phyloP scores from a whole-genome alignment of 2,888 invertebrate genomes.

The Taenaris catops region DNA sequence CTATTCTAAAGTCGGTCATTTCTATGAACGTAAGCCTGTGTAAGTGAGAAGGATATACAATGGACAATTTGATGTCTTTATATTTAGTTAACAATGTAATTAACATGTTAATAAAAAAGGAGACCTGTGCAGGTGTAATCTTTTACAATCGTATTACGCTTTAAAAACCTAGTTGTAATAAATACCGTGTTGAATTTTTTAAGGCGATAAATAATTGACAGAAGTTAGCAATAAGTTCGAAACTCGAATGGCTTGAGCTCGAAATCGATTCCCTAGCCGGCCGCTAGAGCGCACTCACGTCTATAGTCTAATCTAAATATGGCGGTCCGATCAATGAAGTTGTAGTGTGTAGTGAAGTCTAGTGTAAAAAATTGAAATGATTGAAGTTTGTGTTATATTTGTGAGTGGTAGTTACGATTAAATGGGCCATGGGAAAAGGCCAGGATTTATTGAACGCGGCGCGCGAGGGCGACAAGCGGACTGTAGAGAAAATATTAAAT shows the following conservation, averaged over 20 bases:
- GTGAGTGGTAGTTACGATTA: conserved; percentile 57
- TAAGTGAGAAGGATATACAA: too few relatives aligned
- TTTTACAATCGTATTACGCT: too few relatives aligned
- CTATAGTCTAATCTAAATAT: conserved; percentile 72
- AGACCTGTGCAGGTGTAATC: too few relatives aligned
- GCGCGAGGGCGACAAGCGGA: conserved; percentile 92
- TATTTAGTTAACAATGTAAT: too few relatives aligned
- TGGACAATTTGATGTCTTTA: too few relatives aligned
- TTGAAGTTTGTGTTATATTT: conserved; percentile 70
- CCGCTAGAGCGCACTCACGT: conserved; percentile 75
- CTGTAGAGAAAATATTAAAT: conserved; percentile 94
- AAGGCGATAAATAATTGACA: too few relatives aligned
- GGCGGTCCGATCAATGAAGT: conserved; percentile 90
- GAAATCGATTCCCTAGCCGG: conserved; percentile 57
- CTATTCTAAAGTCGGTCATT: too few relatives aligned
- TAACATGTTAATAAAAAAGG: too few relatives aligned
- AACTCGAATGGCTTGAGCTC: conserved; percentile 14
- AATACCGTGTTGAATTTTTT: too few relatives aligned
- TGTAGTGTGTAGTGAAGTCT: conserved; percentile 76
- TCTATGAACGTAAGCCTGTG: too few relatives aligned
- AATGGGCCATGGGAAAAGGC: conserved; percentile 94
- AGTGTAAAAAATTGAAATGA: conserved; percentile 72
- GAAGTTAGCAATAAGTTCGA: too few relatives aligned
- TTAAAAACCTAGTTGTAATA: too few relatives aligned
- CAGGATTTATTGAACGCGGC: conserved; percentile 98